Base-by-base conservation (phyloP, 2,888 invertebrate species). In the Tortrix viridana region DNA sequence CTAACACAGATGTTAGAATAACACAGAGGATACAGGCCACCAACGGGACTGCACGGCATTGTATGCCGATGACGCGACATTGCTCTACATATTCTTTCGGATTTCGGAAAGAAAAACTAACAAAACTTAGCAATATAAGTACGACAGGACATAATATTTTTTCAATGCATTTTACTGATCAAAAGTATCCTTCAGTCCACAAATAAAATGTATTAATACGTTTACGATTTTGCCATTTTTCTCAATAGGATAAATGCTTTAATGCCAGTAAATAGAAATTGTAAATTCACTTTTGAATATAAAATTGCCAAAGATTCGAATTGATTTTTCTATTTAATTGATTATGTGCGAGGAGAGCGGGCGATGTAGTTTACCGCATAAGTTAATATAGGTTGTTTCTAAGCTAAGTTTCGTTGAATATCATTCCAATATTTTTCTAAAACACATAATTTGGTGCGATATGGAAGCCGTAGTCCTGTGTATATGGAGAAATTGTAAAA, bases 231-330 rank as follows among this genome's bases (percentile, higher is more conserved):
- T 86, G 83, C 87, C 86, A 88, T 77, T 84, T 80, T 79, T 85
- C 81, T 88, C 85, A 88, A 88, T 89, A 89, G 86, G 74, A 77
- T 84, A 84, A 80, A 77, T 72, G 86, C 88, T 88, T 85, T 73
- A 67, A 84, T 69, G 85, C 84, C 82, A 85, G 81, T 88, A 73
- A 74, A 77, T 71, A 75, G 71, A 79, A 86, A 91, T 90, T 92
- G 90, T 88, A 89, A 92, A 90, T 87, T 83, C 90, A 90, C 90
- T 89, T 91, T 92, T 90, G 88, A 90, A 89, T 87, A 83, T 77
- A 80, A 88, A 88, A 89, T 89, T 90, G 90, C 91, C 91, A 91
- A 92, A 92, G 91, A 91, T 84, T 80, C 80, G 82, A 86, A 82
- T 87, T 86, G 86, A 89, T 84, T 85, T 77, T 74, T 73, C 37